Evolutionary conservation across 2,113 vertebrate genomes (phyloP).

Genomic region (Donacobius atricapilla): DNA sequence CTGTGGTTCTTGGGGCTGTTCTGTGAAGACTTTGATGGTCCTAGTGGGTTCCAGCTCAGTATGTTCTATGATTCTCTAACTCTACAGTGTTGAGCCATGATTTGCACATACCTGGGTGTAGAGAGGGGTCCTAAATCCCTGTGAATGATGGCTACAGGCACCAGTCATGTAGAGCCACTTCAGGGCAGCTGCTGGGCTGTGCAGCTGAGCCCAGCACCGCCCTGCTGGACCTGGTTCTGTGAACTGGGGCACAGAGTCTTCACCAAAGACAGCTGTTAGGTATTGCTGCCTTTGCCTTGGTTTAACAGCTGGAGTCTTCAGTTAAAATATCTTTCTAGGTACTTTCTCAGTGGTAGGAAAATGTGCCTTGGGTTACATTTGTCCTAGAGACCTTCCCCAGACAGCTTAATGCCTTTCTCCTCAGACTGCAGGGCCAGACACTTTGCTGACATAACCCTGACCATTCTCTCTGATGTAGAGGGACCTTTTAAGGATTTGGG

Average conservation of each 20-base stretch:
- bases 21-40: neutral
- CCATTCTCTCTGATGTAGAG: neutral
- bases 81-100: neutral
- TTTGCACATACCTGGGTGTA: neutral
- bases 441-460: neutral
- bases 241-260: neutral
- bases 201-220: neutral
- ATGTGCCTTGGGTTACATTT: neutral
- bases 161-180: neutral
- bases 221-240: neutral
- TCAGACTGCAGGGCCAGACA: neutral
- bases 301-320: neutral
- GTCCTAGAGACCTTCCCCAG: neutral
- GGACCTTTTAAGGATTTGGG: neutral
- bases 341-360: neutral
- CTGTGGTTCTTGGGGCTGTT: neutral
- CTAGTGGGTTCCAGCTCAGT: neutral
- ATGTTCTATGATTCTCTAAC: neutral
- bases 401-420: neutral
- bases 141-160: neutral
- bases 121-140: neutral
- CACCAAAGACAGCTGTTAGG: neutral
- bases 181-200: neutral
- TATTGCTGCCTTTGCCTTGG: neutral
- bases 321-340: neutral